Percentiles rank a stretch among this genome's conserved stretches.
These are phyloP conservation scores for Bovichtus variegatus DNA, from an alignment of 2,797 vertebrate species.

Conservation along the genomic window DNA sequence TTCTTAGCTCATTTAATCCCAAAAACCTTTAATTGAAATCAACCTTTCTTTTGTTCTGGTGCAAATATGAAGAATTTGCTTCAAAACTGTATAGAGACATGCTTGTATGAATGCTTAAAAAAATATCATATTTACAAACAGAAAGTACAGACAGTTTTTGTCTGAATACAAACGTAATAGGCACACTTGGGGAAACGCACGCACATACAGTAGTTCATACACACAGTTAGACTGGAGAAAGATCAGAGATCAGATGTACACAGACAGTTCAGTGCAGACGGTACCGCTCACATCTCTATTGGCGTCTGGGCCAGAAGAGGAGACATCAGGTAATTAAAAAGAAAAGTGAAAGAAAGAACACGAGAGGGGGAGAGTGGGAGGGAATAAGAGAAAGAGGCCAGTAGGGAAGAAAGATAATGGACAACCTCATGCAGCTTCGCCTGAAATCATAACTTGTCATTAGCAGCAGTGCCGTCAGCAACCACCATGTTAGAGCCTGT, in stretches of 20 bases:
- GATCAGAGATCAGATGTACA: conserved; percentile 74
- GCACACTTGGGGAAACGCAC: conserved; percentile 30
- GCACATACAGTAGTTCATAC: conserved; percentile 14
- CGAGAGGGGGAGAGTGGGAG: conserved; percentile 45
- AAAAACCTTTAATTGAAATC: background rate
- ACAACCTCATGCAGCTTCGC: conserved; percentile 73
- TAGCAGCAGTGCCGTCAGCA: conserved; percentile 66
- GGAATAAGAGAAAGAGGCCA: conserved; percentile 63
- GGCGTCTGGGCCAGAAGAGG: conserved; percentile 75
- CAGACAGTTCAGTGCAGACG: conserved; percentile 67
- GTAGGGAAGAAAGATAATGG: conserved; percentile 70
- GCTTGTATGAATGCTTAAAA: conserved; percentile 13
- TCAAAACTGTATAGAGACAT: background rate
- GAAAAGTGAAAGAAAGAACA: conserved; percentile 73
- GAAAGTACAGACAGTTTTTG: conserved; percentile 40
- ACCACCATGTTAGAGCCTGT: conserved; percentile 46
- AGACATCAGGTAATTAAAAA: conserved; percentile 86
- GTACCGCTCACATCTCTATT: conserved; percentile 76
- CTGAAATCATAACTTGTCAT: conserved; percentile 77
- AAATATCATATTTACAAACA: conserved; percentile 40
- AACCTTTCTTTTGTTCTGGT: background rate
- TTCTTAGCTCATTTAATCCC: background rate
- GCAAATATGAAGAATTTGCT: conserved; percentile 1
- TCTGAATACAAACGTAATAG: conserved; percentile 48
- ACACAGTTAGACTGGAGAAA: conserved; percentile 59